These are phyloP conservation scores for Piscicola geometra DNA, from an alignment of 2,888 invertebrate species.

Conservation along the genomic window DNA sequence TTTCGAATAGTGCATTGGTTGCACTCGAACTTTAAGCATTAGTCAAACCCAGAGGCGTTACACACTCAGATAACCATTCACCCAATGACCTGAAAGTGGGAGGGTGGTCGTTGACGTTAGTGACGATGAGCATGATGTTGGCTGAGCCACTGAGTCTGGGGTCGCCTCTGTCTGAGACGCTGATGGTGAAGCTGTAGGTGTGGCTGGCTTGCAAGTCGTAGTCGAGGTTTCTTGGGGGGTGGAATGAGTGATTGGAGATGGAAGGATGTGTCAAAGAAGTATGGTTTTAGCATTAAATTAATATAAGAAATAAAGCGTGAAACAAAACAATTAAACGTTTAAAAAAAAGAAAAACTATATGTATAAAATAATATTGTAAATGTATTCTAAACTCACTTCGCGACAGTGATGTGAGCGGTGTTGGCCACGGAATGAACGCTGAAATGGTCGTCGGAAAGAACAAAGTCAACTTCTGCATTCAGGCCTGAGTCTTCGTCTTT, in stretches of 20 bases:
- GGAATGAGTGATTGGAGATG: too few relatives aligned
- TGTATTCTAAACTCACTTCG: slow-evolving; percentile 39
- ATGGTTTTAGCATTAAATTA: too few relatives aligned
- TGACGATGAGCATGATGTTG: slow-evolving; percentile 87
- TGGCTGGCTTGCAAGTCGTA: slow-evolving; percentile 51
- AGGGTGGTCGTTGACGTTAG: slow-evolving; percentile 94
- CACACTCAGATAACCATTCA: too few relatives aligned
- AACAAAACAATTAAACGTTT: neutral
- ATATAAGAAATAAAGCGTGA: neutral
- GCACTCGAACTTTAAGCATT: too few relatives aligned
- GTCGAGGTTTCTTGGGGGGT: slow-evolving; percentile 48
- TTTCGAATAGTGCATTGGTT: too few relatives aligned
- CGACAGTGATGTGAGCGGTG: slow-evolving; percentile 48
- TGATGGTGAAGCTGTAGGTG: slow-evolving; percentile 75
- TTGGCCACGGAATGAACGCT: slow-evolving; percentile 47
- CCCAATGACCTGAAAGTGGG: slow-evolving; percentile 60
- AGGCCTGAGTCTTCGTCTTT: slow-evolving; percentile 90
- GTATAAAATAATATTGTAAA: neutral
- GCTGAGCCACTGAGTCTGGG: slow-evolving; percentile 86
- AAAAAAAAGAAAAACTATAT: neutral
- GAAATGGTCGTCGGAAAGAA: slow-evolving; percentile 49
- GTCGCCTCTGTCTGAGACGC: slow-evolving; percentile 89
- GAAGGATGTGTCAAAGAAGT: too few relatives aligned
- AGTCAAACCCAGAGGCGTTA: too few relatives aligned
- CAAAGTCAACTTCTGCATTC: slow-evolving; percentile 60